These are phyloP conservation scores for Pseudomyrmex gracilis DNA, from an alignment of 1,140 invertebrate species.

Conservation along the genomic window DNA sequence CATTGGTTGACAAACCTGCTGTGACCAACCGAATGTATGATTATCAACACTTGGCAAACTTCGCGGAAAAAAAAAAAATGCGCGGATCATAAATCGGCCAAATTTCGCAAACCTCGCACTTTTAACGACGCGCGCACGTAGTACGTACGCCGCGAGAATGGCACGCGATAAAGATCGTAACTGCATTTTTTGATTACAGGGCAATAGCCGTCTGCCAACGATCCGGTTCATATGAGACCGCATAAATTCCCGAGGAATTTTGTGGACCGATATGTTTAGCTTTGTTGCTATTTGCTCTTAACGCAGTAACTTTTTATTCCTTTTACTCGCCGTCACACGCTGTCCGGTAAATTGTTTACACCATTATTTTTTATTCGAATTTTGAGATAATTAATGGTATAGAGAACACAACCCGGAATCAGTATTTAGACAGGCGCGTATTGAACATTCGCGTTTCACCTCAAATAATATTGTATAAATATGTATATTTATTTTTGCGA, in stretches of 20 bases:
- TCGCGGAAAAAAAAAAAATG: constrained; percentile 32
- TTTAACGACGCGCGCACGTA: constrained; percentile 43
- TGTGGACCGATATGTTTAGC: not conserved
- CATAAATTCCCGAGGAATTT: constrained; percentile 39
- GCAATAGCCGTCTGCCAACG: constrained; percentile 45
- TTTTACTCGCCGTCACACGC: not conserved
- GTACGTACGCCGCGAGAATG: constrained; percentile 19
- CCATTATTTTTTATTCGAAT: not conserved
- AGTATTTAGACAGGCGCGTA: not conserved
- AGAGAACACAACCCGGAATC: no score
- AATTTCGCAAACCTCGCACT: constrained; percentile 20
- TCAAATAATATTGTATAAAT: not conserved
- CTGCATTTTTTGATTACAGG: constrained; percentile 57
- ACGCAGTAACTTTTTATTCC: not conserved
- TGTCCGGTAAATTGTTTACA: not conserved
- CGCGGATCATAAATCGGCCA: constrained; percentile 31
- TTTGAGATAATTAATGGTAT: not conserved
- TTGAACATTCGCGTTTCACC: no score
- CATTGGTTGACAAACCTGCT: not conserved
- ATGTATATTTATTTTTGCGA: not conserved
- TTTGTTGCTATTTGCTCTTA: constrained; percentile 1
- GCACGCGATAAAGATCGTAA: constrained; percentile 55
- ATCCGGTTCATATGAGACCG: constrained; percentile 34
- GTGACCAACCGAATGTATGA: not conserved
- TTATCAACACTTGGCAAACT: not conserved